Evolutionary conservation across 1,140 invertebrate species (phyloP), one percentile per base, ranked within the genome.

Genomic region (Leptinotarsa undecemlineata): DNA sequence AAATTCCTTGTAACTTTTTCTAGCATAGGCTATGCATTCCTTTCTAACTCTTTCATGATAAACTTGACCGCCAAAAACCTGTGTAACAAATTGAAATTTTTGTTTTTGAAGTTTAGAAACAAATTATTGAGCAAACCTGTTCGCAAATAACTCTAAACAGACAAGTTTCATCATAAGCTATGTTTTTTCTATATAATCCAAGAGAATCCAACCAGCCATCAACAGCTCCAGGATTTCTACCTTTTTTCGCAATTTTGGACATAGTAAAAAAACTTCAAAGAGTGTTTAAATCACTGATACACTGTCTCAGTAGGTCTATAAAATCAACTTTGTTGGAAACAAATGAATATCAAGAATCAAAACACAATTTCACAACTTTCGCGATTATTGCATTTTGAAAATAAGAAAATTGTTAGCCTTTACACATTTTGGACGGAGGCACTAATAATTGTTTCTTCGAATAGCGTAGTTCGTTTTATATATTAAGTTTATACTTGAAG

Each of bases 141-240:
- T 97, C 95, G 20, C 94, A 92, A 33, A 96, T 90, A 17, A 92
- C 93, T 77, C 95, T 88, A 84, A 96, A 97, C 42, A 96, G 87
- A 79, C 93, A 95, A 26, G 92, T 94, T 26, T 93, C 90, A 87
- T 97, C 95, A 79, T 91, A 90, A 60, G 94, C 93, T 63, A 92
- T 91, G 79, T 93, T 90, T 88, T 96, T 96, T 77, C 94, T 88
- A 81, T 92, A 95, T 80, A 92, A 92, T 48, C 92, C 92, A 81
- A 93, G 87, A 57, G 89, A 88, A 71, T 93, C 91, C 71, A 97
- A 84, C 89, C 92, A 95, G 48, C 91, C 89, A 82, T 96, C 94
- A 57, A 92, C 88, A 1, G 87, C 83, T 51, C 88, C 88, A 19
- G 84, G 81, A 33, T 81, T 79, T 76, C 85, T 77, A 2, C 81